These are phyloP conservation scores for Pelusios castaneus DNA, from an alignment of 2,113 vertebrate species.

Conservation along the genomic window DNA sequence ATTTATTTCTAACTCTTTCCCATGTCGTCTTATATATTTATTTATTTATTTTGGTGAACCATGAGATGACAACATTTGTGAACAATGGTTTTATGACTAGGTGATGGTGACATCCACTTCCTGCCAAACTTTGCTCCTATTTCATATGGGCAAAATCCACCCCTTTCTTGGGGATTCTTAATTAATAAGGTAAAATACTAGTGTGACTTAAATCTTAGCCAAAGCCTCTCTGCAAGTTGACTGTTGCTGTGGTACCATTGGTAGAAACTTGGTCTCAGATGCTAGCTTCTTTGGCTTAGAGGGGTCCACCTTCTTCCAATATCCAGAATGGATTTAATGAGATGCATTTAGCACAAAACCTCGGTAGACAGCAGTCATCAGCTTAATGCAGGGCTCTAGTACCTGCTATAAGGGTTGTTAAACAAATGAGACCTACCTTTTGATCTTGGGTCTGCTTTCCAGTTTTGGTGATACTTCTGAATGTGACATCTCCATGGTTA, in stretches of 20 bases:
- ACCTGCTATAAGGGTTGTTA: neutral
- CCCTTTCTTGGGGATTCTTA: neutral
- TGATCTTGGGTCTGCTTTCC: neutral
- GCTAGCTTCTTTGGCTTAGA: neutral
- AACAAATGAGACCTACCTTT: neutral
- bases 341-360: fast-evolving
- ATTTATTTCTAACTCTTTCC: neutral
- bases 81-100: neutral
- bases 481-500: neutral
- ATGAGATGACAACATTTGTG: neutral
- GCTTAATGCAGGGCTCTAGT: neutral
- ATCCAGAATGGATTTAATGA: fast-evolving
- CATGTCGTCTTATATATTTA: neutral
- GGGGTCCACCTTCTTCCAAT: fast-evolving
- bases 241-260: neutral
- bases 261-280: neutral
- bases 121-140: neutral
- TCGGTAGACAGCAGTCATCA: neutral
- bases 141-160: neutral
- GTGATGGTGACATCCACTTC: neutral
- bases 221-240: neutral
- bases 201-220: neutral
- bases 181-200: neutral
- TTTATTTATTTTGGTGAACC: neutral
- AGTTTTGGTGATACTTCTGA: neutral